phyloP scores from a whole-genome alignment of 1,140 invertebrate genomes.

The Zaprionus taronus region DNA sequence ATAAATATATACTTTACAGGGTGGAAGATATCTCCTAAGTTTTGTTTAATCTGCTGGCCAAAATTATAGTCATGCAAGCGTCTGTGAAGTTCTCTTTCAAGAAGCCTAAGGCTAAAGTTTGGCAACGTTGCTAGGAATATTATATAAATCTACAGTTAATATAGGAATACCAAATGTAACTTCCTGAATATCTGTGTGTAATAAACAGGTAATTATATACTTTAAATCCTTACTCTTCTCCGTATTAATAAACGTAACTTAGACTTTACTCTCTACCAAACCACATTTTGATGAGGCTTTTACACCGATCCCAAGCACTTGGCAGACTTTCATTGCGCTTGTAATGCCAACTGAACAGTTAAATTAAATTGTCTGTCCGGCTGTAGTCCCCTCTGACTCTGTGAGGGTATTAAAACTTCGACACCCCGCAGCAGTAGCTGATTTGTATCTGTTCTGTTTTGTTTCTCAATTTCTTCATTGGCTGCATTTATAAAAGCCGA shows the following conservation, averaged over 20 bases:
- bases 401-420: constrained; percentile 7
- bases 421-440: neutral
- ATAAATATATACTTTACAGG: too few relatives aligned
- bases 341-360: neutral
- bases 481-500: constrained; percentile 56
- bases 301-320: neutral
- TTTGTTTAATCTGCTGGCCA: too few relatives aligned
- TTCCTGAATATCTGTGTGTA: neutral
- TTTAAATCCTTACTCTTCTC: too few relatives aligned
- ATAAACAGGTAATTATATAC: too few relatives aligned
- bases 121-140: too few relatives aligned
- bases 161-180: neutral
- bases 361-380: neutral
- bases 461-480: constrained; percentile 30
- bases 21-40: too few relatives aligned
- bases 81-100: too few relatives aligned
- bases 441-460: constrained; percentile 16
- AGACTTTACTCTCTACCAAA: neutral
- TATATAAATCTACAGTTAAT: neutral
- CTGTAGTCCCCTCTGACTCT: neutral
- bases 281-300: neutral
- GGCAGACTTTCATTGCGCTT: neutral
- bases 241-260: too few relatives aligned
- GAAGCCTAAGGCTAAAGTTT: too few relatives aligned
- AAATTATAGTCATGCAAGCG: too few relatives aligned